Evolutionary conservation across 2,888 invertebrate genomes (phyloP), one percentile per base, ranked within the genome.

Genomic region (Cheilosia scutellata): DNA sequence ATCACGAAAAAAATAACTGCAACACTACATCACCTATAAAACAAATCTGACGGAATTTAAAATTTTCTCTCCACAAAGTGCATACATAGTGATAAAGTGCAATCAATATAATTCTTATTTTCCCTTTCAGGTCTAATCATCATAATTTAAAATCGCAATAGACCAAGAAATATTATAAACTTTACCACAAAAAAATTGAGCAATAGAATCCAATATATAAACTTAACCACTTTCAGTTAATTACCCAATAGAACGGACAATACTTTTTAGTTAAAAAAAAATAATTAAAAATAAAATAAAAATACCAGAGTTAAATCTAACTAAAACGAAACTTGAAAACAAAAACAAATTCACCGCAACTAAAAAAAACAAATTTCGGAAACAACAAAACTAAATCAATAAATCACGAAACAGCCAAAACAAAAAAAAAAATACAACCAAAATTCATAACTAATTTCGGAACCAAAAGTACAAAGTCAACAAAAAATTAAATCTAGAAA

Each of bases 151-250:
- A 87, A 74, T 77, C 75, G 74, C 87, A 87, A 87, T 87, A 87
- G 87, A 87, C 87, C 87, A 87, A 87, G 62, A 76, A 74, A 77
- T 77, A 82, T 87, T 87, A 87, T 71, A 74, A 82, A 87, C 71
- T 51, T 82, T 70, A 72, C 68, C 80, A 82, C 44, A 76, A 66
- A 79, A 66, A 86, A 82, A 82, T 82, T 82, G 86, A 87, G 72
- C 86, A 87, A 87, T 87, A 87, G 86, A 82, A 87, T 77, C 86
- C 86, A 86, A 82, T 70, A 76, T 9, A 86, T 47, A 88, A 89
- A 89, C 89, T 83, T 86, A 91, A 89, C 91, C 92, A 91, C 86
- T 88, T 90, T 91, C 80, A 90, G 89, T 91, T 91, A 88, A 77
- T 87, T 87, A 87, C 88, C 88, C 89, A 91, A 91, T 91, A 91